Conservation (phyloP, 1,140 invertebrate species). For the Pachypsylla venusta region DNA sequence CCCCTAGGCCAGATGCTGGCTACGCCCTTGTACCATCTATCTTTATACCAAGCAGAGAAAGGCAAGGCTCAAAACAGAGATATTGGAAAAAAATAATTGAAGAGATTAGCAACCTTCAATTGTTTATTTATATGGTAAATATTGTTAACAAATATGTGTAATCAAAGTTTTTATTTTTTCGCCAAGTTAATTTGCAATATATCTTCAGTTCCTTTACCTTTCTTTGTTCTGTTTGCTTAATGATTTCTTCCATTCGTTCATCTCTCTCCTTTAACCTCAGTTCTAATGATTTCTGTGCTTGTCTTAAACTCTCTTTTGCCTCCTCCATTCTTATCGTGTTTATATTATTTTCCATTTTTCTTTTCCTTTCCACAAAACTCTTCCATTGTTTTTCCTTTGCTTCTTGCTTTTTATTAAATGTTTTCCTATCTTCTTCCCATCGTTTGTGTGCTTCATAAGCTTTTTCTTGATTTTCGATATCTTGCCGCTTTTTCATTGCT, state of each 20-base stretch:
- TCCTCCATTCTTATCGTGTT: constrained; percentile 3
- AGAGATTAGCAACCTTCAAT: not conserved
- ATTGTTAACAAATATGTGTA: too few relatives aligned
- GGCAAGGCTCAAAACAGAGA: too few relatives aligned
- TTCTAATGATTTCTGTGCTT: not conserved
- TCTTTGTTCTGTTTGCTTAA: not conserved
- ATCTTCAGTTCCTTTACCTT: not conserved
- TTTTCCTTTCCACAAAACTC: not conserved
- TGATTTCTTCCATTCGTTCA: not conserved
- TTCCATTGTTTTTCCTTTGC: not conserved
- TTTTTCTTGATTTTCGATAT: not conserved
- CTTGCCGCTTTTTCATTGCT: not conserved
- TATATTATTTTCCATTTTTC: constrained; percentile 1
- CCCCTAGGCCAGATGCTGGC: too few relatives aligned
- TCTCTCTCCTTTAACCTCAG: not conserved
- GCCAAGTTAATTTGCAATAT: not conserved
- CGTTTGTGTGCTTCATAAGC: not conserved
- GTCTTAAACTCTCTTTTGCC: not conserved
- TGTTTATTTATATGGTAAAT: not conserved
- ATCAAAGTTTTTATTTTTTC: too few relatives aligned
- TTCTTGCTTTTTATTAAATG: not conserved
- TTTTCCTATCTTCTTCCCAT: constrained; percentile 6
- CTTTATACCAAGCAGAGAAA: not conserved
- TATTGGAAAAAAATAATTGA: not conserved
- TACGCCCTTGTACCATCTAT: not conserved